phyloP scores from a whole-genome alignment of 1,140 invertebrate species.

The Lutraria rhynchaena region DNA sequence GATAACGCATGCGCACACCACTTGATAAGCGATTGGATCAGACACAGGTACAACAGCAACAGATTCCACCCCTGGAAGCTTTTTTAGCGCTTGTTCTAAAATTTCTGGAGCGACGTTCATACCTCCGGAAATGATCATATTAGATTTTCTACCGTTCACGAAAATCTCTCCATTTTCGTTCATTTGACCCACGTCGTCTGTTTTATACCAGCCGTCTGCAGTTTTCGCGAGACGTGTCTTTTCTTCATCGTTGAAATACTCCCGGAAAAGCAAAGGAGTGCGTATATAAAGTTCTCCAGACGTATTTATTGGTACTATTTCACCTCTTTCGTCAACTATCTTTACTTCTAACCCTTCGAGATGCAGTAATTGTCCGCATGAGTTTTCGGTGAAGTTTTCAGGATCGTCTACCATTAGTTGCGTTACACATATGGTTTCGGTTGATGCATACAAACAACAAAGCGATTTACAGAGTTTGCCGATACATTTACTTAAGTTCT shows the following conservation, averaged over 20 bases:
- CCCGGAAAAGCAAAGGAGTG: no score
- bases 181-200: no score
- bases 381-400: neutral
- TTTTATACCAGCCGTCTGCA: no score
- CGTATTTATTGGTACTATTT: conserved; percentile 7
- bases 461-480: conserved; percentile 7
- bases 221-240: conserved; percentile 80
- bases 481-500: neutral
- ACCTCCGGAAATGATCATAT: no score
- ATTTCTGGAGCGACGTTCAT: no score
- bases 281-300: conserved; percentile 41
- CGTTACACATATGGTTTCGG: neutral
- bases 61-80: no score
- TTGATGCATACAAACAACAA: neutral
- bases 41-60: no score
- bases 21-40: no score
- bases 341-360: conserved; percentile 38
- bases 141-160: no score
- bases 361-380: neutral
- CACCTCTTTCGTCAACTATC: conserved; percentile 43
- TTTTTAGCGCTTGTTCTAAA: no score
- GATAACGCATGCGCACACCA: no score
- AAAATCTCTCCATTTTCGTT: conserved; percentile 57
- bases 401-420: neutral
- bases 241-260: no score